phyloP scores from a whole-genome alignment of 2,797 vertebrate genomes.

The Sarcophilus harrisii region DNA sequence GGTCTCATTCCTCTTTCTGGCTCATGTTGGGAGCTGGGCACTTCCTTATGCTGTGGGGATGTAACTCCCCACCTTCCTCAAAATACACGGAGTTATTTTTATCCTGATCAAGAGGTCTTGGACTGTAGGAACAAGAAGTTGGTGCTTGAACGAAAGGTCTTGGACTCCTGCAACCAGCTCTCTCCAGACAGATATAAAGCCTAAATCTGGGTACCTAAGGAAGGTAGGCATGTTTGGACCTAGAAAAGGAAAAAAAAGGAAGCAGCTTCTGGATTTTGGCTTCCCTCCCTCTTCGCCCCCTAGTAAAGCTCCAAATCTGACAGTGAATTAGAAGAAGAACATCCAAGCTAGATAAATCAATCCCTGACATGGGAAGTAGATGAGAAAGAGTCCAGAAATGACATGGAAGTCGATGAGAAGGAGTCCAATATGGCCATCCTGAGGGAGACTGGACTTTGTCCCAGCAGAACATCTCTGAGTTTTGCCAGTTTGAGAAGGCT shows the following conservation, averaged over 20 bases:
- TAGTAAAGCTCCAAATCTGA: background rate
- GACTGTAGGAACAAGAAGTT: background rate
- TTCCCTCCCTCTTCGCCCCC: background rate
- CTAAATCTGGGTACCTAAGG: background rate
- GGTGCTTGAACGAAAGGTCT: background rate
- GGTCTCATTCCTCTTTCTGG: conserved; percentile 24
- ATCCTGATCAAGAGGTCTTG: background rate
- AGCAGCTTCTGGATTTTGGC: background rate
- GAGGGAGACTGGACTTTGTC: background rate
- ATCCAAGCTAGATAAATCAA: background rate
- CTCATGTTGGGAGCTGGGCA: conserved; percentile 3
- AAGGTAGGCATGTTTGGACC: background rate
- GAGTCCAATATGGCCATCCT: conserved; percentile 8
- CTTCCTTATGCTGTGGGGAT: background rate
- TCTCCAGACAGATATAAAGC: conserved; percentile 18
- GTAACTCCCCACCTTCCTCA: conserved; percentile 20
- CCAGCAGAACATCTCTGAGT: background rate
- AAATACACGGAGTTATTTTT: background rate
- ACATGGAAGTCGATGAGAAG: background rate
- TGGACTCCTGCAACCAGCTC: background rate
- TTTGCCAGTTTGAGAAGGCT: background rate
- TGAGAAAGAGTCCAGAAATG: background rate
- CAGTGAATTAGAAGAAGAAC: background rate
- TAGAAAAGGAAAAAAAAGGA: background rate
- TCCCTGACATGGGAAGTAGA: background rate